Percentiles rank a stretch among this genome's conserved stretches.
phyloP scores from a whole-genome alignment of 2,888 invertebrate species.

The Limnephilus lunatus region DNA sequence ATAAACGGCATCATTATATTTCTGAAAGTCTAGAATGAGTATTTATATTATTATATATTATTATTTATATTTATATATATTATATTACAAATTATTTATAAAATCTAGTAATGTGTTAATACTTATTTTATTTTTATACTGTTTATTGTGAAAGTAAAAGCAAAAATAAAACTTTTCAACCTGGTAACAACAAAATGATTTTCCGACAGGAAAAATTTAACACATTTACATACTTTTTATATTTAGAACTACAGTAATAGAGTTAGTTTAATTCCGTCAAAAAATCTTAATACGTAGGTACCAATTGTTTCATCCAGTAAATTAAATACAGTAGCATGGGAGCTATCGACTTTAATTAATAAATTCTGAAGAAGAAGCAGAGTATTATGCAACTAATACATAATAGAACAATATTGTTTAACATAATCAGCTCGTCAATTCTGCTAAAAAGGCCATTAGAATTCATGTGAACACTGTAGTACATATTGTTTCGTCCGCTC shows the following conservation, averaged over 20 bases:
- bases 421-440: constrained; percentile 25
- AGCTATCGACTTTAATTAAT: background rate
- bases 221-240: background rate
- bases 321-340: background rate
- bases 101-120: too few species aligned
- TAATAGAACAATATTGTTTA: constrained; percentile 6
- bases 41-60: too few species aligned
- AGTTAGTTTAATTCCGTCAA: background rate
- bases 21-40: too few species aligned
- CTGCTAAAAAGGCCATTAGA: constrained; percentile 44
- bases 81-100: too few species aligned
- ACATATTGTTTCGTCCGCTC: constrained; percentile 6
- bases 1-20: too few species aligned
- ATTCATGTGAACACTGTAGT: constrained; percentile 41
- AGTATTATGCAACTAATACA: constrained; percentile 3
- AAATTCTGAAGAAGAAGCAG: background rate
- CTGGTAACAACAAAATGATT: background rate
- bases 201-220: background rate
- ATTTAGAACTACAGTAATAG: background rate
- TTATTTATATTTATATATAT: too few species aligned
- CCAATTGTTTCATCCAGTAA: background rate
- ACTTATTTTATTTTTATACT: too few species aligned
- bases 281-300: background rate
- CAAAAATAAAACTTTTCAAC: too few species aligned
- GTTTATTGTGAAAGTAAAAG: too few species aligned